Evolutionary conservation across 2,113 vertebrate genomes (phyloP).

Genomic region (Notothenia coriiceps): DNA sequence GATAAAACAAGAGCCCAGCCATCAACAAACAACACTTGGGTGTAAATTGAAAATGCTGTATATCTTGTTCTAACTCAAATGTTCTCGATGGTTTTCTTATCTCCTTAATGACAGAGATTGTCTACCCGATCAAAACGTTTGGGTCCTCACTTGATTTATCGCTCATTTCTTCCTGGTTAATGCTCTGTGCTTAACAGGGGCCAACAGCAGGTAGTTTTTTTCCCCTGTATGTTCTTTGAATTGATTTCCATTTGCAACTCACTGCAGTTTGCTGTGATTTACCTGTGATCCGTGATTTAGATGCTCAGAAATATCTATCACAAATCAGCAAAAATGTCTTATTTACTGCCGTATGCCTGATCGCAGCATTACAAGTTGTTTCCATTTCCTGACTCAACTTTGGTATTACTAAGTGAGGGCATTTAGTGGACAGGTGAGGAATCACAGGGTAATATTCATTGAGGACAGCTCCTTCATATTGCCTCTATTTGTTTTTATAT

Average conservation of each 20-base stretch:
- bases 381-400: not conserved
- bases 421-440: not conserved
- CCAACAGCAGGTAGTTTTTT: conserved; percentile 79
- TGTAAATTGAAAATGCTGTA: conserved; percentile 49
- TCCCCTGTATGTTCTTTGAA: conserved; percentile 70
- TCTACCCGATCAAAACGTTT: conserved; percentile 84
- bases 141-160: conserved; percentile 81
- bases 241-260: conserved; percentile 58
- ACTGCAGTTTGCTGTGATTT: conserved; percentile 52
- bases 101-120: conserved; percentile 81
- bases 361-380: not conserved
- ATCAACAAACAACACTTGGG: conserved; percentile 66
- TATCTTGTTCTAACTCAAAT: conserved; percentile 77
- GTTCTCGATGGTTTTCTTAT: conserved; percentile 82
- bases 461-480: not conserved
- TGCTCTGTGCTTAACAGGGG: conserved; percentile 78
- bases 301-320: conserved; percentile 24
- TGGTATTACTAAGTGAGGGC: not conserved
- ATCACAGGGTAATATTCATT: not conserved
- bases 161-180: conserved; percentile 81
- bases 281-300: conserved; percentile 36
- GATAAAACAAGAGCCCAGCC: conserved; percentile 62
- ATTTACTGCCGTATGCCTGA: not conserved
- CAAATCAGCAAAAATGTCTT: conserved; percentile 26
- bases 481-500: not conserved